Evolutionary conservation across 2,888 invertebrate species (phyloP), one percentile per base, ranked within the genome.

Genomic region (Cheiracanthium punctorium): DNA sequence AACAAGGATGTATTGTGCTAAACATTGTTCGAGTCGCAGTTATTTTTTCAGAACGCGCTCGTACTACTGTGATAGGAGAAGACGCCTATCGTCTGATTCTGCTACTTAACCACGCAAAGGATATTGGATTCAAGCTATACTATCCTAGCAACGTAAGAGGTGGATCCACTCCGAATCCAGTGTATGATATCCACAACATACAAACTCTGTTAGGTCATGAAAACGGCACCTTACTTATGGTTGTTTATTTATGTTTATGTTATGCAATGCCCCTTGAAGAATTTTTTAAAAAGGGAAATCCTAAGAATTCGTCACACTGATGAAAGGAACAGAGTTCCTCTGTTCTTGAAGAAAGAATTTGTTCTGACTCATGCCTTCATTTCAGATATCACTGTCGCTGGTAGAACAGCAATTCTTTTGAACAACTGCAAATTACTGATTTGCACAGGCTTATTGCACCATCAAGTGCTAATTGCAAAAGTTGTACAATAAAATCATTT

Each of bases 101-200:
- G 17, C 17, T 48, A 12, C 48, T 48, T 48, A 12, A 48, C 48
- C 48, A 48, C 48, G 48, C 48, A 48, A 48, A 48, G 48, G 48
- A 48, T 48, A 48, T 12, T 48, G 48, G 7, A 17, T 37, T 65
- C 65, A 65, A 65, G 65, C 65, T 65, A 28, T 65, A 65, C n/a
- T 65, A 37, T 37, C 37, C 17, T 69, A 69, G 30, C 30, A 32
- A 32, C 32, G 14, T 69, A 30, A 69, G 67, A 69, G 10, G 8
- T 30, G 67, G 67, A 30, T 69, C 67, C 29, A n/a, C 20, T 69
- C 67, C 67, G 4, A 69, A 69, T 69, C 32, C 32, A 69, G 12
- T 69, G 32, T 69, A 69, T 69, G 67, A 69, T 32, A 69, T 69
- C 32, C 32, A 17, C 67, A 28, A 69, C 32, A 69, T 69, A 12